These are phyloP conservation scores for Copsychus sechellarum DNA, from an alignment of 2,113 vertebrate genomes.

Conservation along the genomic window DNA sequence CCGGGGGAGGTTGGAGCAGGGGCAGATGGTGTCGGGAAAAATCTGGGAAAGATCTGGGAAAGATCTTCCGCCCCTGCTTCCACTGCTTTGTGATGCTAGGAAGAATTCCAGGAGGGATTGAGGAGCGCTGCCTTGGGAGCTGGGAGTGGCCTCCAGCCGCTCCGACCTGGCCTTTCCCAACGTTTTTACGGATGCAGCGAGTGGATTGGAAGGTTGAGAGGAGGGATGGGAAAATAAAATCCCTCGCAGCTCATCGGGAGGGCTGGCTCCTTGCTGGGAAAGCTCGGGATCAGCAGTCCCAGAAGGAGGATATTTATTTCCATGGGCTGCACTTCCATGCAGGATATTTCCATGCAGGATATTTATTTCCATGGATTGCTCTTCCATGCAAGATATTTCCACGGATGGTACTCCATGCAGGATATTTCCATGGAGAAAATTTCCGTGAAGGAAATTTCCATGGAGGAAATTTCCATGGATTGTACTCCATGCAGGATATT, in stretches of 20 bases:
- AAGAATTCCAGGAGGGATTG: too few species aligned
- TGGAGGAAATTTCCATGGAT: too few species aligned
- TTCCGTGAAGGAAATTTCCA: too few species aligned
- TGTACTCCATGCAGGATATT: too few species aligned
- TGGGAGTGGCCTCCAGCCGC: not conserved
- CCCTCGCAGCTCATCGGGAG: rapidly evolving
- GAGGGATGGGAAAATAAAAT: not conserved
- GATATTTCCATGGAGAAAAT: not conserved
- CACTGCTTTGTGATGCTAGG: too few species aligned
- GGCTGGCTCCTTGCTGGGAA: not conserved
- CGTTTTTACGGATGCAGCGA: not conserved
- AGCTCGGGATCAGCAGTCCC: not conserved
- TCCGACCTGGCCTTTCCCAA: conserved; percentile 8
- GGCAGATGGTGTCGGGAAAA: rapidly evolving
- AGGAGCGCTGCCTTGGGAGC: not conserved
- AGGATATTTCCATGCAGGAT: too few species aligned
- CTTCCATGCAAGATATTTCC: too few species aligned
- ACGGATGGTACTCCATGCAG: too few species aligned
- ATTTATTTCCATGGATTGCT: too few species aligned
- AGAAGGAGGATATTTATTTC: too few species aligned
- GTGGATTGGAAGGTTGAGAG: not conserved
- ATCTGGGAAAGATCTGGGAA: not conserved
- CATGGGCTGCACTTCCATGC: too few species aligned
- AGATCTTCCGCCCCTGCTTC: too few species aligned
- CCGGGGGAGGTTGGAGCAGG: not conserved